Evolutionary conservation across 2,113 vertebrate species (phyloP).

Genomic region (Pygoscelis adeliae): DNA sequence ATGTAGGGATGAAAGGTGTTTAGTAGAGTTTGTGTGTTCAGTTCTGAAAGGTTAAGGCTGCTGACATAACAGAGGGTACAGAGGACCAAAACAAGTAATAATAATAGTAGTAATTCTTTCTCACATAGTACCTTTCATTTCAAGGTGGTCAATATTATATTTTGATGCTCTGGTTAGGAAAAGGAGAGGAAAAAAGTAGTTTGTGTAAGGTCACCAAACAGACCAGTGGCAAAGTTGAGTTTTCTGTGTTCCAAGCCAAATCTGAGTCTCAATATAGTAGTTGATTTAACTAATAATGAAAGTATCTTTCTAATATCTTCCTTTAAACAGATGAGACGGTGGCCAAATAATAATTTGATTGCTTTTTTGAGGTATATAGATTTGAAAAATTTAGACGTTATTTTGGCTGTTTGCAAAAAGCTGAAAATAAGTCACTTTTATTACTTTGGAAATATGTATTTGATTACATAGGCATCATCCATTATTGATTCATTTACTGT

Average conservation of each 20-base stretch:
- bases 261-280: neutral
- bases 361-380: neutral
- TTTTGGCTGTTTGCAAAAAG: neutral
- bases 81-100: neutral
- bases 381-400: neutral
- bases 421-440: neutral
- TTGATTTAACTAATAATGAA: neutral
- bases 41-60: neutral
- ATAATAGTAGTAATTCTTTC: neutral
- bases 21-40: neutral
- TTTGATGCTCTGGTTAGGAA: neutral
- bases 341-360: neutral
- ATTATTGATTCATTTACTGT: neutral
- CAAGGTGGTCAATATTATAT: neutral
- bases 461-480: neutral
- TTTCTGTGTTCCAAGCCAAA: neutral
- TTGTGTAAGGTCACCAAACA: neutral
- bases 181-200: neutral
- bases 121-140: neutral
- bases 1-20: neutral
- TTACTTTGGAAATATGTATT: neutral
- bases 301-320: neutral
- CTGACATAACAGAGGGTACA: neutral
- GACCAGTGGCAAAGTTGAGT: neutral
- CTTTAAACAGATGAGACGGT: neutral